Percentiles rank a stretch among this genome's conserved stretches.
Conservation (phyloP, 2,888 invertebrate species). For the Alcis repandata region DNA sequence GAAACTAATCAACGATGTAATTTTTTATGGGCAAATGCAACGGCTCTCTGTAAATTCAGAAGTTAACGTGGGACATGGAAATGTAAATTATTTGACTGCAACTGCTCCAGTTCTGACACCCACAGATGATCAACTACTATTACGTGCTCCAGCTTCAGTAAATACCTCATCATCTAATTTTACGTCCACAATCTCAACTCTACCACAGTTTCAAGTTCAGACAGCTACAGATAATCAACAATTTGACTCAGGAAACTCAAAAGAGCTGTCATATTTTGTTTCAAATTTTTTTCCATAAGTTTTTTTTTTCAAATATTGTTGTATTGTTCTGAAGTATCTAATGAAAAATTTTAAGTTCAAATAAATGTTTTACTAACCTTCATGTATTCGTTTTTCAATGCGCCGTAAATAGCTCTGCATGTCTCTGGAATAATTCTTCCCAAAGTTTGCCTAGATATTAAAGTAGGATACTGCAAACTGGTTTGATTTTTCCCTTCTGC, state of each 20-base stretch:
- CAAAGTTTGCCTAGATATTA: conserved; percentile 23
- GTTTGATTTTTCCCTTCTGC: conserved; percentile 27
- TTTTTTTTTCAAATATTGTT: conserved; percentile 28
- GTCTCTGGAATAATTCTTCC: conserved; percentile 36
- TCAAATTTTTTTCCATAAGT: conserved; percentile 19
- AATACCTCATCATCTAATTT: conserved; percentile 3
- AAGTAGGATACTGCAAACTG: conserved; percentile 15
- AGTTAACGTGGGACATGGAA: conserved; percentile 3
- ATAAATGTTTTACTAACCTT: conserved; percentile 27
- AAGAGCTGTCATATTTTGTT: conserved; percentile 1
- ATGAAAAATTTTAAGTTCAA: conserved; percentile 22
- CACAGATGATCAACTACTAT: conserved; percentile 3
- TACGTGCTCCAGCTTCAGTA: conserved; percentile 3
- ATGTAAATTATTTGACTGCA: conserved; percentile 3
- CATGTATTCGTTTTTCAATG: conserved; percentile 30
- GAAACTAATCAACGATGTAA: conserved; percentile 42
- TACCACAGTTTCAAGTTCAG: conserved; percentile 3
- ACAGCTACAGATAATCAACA: conserved; percentile 3
- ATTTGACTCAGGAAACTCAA: conserved; percentile 3
- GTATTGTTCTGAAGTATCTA: conserved; percentile 33
- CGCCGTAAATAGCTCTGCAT: conserved; percentile 13
- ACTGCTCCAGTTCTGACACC: conserved; percentile 3
- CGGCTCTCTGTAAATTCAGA: conserved; percentile 20
- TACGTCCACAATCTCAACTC: conserved; percentile 3
- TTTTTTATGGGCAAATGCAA: conserved; percentile 27